Base-by-base conservation (phyloP, 1,140 invertebrate genomes). In the Drosophila funebris region DNA sequence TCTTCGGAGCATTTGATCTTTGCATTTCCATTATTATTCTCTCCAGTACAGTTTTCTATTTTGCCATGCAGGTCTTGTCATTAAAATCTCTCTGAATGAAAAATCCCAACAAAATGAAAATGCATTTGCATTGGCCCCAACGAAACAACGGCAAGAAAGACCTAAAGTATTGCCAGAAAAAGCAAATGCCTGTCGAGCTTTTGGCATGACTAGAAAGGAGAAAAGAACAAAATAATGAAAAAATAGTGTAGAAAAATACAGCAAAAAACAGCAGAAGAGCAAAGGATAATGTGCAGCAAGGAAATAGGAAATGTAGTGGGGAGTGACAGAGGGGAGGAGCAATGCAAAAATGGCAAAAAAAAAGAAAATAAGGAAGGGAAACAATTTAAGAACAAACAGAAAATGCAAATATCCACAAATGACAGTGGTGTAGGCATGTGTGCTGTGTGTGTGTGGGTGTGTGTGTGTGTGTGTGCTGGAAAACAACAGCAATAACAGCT, bases 401-500 rank as follows among this genome's bases (percentile, higher is more conserved):
- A 50, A 60, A 27, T 60, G 53, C 39, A 63, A 73, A 56, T 48
- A 54, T 53, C 39, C 48, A 61, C 46, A 68, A 60, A 60, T 60
- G 69, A 66, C 69, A 72, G 62, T 44, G 36, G 22, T 4, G 29
- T 31, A 52, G 36, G n/a, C 8, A 43, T 63, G 20, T 37, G 4
- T 20, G 9, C n/a, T 24, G 8, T 64, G 20, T 56, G 29, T 29
- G 41, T 53, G 18, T 24, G 11, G 29, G 20, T 60, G 33, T 58
- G 9, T 20, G 27, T 46, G 39, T 57, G 31, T 48, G 33, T 44
- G 41, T 8, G 18, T 22, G 11, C 29, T 24, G 22, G 4, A 4
- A 3, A 24, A 24, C 22, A 24, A 24, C 22, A 24, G 22, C 22
- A 24, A 24, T 24, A 4, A 24, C 2, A 24, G 4, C 22, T 3